Percentiles rank a stretch among this genome's conserved stretches.
Evolutionary conservation across 92 coral and sea anemone genomes (phyloP).

Genomic region (Paragorgia papillata): DNA sequence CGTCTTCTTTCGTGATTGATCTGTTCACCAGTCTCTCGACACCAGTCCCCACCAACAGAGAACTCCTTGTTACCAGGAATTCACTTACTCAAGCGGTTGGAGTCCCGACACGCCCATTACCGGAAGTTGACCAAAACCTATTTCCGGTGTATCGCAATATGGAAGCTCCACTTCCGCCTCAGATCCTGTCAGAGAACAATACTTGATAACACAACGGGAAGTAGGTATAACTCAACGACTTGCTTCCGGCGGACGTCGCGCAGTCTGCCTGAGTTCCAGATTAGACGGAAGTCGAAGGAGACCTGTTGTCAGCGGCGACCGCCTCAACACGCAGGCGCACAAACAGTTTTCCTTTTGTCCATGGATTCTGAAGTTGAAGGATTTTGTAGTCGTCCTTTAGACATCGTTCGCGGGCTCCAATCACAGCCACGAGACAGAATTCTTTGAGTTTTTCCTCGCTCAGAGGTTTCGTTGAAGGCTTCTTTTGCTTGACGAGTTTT

Average conservation of each 20-base stretch:
- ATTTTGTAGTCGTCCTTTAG: constrained; percentile 82
- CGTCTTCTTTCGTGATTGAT: too few species aligned
- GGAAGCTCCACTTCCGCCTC: too few species aligned
- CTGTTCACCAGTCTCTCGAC: too few species aligned
- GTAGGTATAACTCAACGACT: background rate
- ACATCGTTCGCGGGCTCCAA: constrained; percentile 89
- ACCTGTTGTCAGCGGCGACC: constrained; percentile 68
- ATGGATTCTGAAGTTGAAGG: constrained; percentile 89
- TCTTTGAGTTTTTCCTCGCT: constrained; percentile 65
- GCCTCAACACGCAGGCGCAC: constrained; percentile 90
- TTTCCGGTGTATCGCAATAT: too few species aligned
- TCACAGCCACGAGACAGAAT: constrained; percentile 88
- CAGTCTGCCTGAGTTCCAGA: background rate
- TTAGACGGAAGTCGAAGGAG: constrained; percentile 29
- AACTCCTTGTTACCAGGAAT: too few species aligned
- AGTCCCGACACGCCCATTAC: too few species aligned
- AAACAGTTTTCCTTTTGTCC: constrained; percentile 87
- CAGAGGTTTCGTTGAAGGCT: constrained; percentile 43
- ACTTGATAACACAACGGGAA: too few species aligned
- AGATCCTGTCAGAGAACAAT: too few species aligned
- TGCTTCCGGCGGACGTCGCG: background rate
- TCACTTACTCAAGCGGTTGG: too few species aligned
- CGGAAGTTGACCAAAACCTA: too few species aligned
- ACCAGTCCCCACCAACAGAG: too few species aligned
- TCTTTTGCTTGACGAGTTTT: constrained; percentile 68